Conservation (phyloP, 1,140 invertebrate species). For the Pseudoatta argentina region DNA sequence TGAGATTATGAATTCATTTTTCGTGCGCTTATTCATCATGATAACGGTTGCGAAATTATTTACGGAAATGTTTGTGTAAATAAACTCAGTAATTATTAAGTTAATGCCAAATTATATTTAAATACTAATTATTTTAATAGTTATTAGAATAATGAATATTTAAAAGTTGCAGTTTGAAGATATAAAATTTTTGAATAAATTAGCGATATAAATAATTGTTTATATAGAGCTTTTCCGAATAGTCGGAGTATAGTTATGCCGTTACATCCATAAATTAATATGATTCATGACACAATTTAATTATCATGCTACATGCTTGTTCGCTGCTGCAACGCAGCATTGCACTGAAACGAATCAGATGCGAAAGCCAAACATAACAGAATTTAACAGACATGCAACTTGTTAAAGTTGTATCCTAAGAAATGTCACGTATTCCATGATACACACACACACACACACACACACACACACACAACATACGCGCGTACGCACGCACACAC, state of each 20-base stretch:
- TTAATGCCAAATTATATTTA: neutral
- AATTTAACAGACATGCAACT: conserved; percentile 26
- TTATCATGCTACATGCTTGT: conserved; percentile 28
- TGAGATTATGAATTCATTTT: conserved; percentile 62
- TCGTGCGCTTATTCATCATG: conserved; percentile 20
- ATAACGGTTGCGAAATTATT: conserved; percentile 36
- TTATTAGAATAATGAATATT: neutral
- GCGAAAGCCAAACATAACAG: conserved; percentile 28
- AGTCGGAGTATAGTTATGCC: neutral
- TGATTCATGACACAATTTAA: conserved; percentile 52
- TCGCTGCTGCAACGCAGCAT: conserved; percentile 6
- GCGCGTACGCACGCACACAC: too few species aligned
- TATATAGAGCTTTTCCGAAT: neutral
- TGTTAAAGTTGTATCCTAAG: conserved; percentile 1
- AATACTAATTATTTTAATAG: neutral
- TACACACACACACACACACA: neutral
- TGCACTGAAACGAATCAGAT: conserved; percentile 28
- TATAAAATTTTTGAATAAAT: conserved; percentile 1
- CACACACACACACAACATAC: too few species aligned
- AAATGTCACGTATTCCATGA: neutral
- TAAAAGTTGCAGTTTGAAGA: neutral
- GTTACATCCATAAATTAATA: conserved; percentile 49
- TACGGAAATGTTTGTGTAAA: neutral
- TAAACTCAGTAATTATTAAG: neutral
- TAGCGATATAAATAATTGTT: conserved; percentile 11